Evolutionary conservation across 92 coral and sea anemone genomes (phyloP).

Genomic region (Parazoanthus swiftii): DNA sequence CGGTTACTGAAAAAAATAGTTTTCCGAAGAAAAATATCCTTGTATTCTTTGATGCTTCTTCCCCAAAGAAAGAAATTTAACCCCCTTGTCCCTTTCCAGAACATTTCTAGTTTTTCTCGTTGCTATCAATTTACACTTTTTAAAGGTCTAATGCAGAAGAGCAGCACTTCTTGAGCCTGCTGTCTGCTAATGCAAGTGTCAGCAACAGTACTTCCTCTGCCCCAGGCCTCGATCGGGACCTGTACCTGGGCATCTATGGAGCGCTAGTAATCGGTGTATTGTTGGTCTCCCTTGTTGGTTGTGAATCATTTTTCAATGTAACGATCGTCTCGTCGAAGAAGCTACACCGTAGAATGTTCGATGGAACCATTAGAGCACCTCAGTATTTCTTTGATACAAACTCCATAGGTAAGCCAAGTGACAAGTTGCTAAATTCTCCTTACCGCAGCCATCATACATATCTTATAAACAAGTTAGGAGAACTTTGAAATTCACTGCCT

Average conservation of each 20-base stretch:
- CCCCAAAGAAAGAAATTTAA: too few species aligned
- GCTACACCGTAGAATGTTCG: constrained; percentile 63
- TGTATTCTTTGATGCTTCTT: too few species aligned
- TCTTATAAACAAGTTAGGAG: not conserved
- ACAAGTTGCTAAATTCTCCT: not conserved
- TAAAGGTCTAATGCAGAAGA: constrained; percentile 74
- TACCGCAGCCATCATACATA: not conserved
- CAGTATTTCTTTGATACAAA: constrained; percentile 81
- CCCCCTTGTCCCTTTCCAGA: too few species aligned
- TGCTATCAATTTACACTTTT: not conserved
- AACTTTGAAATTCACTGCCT: not conserved
- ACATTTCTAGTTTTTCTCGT: not conserved
- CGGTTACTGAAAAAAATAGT: too few species aligned
- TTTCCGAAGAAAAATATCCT: too few species aligned
- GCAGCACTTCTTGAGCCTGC: constrained; percentile 35
- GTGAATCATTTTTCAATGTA: constrained; percentile 60
- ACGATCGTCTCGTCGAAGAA: constrained; percentile 65
- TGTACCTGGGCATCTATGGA: constrained; percentile 63
- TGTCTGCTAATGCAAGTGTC: constrained; percentile 44
- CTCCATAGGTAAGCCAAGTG: constrained; percentile 57
- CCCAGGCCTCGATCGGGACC: constrained; percentile 50
- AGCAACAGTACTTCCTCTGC: constrained; percentile 37
- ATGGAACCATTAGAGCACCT: constrained; percentile 60
- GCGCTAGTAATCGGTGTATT: constrained; percentile 60
- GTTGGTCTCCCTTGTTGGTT: constrained; percentile 48